Evolutionary conservation across 2,888 invertebrate species (phyloP).

Genomic region (Mythimna ferrago): DNA sequence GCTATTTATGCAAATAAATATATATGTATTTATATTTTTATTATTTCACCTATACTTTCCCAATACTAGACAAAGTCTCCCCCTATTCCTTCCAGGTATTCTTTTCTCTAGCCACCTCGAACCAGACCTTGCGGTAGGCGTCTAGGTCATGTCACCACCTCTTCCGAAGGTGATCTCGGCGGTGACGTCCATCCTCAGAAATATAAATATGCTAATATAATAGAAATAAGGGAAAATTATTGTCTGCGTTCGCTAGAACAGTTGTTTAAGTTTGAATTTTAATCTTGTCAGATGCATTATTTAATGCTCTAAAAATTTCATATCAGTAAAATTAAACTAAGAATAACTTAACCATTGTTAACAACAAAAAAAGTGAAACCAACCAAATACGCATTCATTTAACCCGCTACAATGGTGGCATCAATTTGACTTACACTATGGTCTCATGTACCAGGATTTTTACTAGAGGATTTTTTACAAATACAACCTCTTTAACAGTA

Average conservation of each 20-base stretch:
- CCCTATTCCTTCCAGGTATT: too few relatives aligned
- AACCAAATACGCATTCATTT: background rate
- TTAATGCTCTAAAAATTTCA: background rate
- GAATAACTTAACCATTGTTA: background rate
- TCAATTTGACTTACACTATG: too few relatives aligned
- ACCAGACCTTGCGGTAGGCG: too few relatives aligned
- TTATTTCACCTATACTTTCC: too few relatives aligned
- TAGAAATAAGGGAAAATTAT: slow-evolving; percentile 5
- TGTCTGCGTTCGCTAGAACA: background rate
- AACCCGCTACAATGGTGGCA: background rate
- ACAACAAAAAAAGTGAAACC: background rate
- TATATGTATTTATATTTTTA: background rate
- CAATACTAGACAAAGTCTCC: too few relatives aligned
- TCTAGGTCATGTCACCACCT: too few relatives aligned
- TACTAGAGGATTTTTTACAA: too few relatives aligned
- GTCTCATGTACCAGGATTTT: too few relatives aligned
- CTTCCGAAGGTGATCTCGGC: too few relatives aligned
- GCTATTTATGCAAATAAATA: slow-evolving; percentile 1
- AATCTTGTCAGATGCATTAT: slow-evolving; percentile 7
- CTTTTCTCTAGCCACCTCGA: too few relatives aligned
- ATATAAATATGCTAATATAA: background rate
- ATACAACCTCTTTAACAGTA: too few relatives aligned
- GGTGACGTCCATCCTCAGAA: too few relatives aligned
- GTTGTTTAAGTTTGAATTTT: background rate
- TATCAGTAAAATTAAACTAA: background rate